A percentile compares a stretch with the other conserved stretches of the same genome.
Conservation (phyloP, 1,140 invertebrate genomes). For the Himalopsyche phryganea region DNA sequence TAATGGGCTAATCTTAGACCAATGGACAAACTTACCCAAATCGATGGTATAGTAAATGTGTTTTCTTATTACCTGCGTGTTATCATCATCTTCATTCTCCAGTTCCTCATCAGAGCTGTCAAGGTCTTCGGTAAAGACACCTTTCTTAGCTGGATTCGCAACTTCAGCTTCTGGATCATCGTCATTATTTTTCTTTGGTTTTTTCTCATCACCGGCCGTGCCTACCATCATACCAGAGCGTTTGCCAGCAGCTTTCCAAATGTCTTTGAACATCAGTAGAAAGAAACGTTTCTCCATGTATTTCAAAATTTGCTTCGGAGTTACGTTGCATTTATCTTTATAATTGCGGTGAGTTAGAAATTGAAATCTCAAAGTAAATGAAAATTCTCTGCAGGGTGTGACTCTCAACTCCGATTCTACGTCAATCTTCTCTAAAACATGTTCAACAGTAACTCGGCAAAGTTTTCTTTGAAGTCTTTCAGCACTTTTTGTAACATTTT, state of each 20-base stretch:
- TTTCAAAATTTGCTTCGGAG: conserved; percentile 65
- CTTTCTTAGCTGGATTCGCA: conserved; percentile 46
- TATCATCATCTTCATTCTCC: conserved; percentile 66
- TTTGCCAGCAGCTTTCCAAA: conserved; percentile 41
- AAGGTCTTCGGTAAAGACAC: conserved; percentile 49
- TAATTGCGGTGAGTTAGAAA: conserved; percentile 74
- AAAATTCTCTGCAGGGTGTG: conserved; percentile 52
- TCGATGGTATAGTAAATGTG: too few species aligned
- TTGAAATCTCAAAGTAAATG: conserved; percentile 62
- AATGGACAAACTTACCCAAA: too few species aligned
- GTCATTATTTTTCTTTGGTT: conserved; percentile 47
- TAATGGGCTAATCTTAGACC: too few species aligned
- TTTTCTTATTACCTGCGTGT: conserved; percentile 48
- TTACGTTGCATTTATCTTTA: conserved; percentile 65
- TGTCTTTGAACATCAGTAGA: conserved; percentile 56
- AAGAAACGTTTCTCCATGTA: conserved; percentile 66
- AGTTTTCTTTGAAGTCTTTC: conserved; percentile 68
- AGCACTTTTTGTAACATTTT: conserved; percentile 58
- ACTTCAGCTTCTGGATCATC: conserved; percentile 58
- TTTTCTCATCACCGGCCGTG: conserved; percentile 39
- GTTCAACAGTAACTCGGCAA: conserved; percentile 70
- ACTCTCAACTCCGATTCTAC: conserved; percentile 61
- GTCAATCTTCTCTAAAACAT: conserved; percentile 75
- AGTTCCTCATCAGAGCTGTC: conserved; percentile 77
- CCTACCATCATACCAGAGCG: conserved; percentile 17